Base-by-base conservation (phyloP, 2,888 invertebrate genomes). In the Allolobophora icterica region DNA sequence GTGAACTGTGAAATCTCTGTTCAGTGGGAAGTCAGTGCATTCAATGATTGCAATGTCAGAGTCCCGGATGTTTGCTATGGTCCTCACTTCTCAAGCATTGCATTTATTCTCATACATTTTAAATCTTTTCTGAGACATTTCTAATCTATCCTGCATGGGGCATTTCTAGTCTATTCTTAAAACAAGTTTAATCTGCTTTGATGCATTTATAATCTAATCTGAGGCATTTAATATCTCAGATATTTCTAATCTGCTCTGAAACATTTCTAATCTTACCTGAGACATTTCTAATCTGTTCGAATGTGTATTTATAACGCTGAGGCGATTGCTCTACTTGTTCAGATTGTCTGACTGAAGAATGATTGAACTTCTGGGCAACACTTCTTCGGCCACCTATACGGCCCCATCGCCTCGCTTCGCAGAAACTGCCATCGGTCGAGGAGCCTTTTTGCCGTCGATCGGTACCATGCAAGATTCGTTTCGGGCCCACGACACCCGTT, bases 391-490 rank as follows among this genome's bases (percentile, higher is more conserved):
- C 92, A 95, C 95, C 90, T 19, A 95, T 92, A 95, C 95, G 89
- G 95, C 95, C 92, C 94, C 95, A 90, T 15, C 93, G 94, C 90
- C 92, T 94, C 84, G 94, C 93, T 17, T 93, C 93, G 38, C 90
- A 90, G 71, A n/a, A 17, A n/a, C 30, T 52, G 93, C 93, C 90
- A 93, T 93, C 87, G 87, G 87, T 8, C 35, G 87, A 35, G 97
- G 94, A 58, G 94, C 94, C 90, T 97, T 96, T 87, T 96, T 96
- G 93, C 97, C 97, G 30, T 96, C 96, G 95, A 96, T 95, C 94
- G 97, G 97, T 95, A 97, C 97, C 94, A 97, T 97, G 97, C 97
- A 94, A 92, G 93, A 94, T 83, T 94, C 94, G n/a, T 94, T 94
- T 93, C 94, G 94, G 93, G 92, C 92, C 19, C 94, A 94, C 91